Evolutionary conservation across 2,797 vertebrate species (phyloP).

Genomic region (Halcyon badia): DNA sequence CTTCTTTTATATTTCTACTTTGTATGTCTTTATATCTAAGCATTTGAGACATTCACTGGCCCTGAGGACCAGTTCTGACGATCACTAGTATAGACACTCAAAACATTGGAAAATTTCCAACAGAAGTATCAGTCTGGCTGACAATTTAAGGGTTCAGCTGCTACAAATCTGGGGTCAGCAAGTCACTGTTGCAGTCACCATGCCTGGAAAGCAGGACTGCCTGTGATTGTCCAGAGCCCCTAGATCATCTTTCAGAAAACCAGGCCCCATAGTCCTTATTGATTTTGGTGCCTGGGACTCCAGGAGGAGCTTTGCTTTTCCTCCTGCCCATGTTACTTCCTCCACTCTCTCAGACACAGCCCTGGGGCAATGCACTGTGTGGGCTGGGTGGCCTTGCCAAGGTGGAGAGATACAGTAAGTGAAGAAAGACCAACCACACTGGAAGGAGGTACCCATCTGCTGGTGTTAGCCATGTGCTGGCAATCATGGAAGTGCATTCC

Average conservation of each 20-base stretch:
- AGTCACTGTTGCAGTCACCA: neutral
- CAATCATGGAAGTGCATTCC: rapidly evolving
- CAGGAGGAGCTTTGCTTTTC: neutral
- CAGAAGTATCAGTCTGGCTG: neutral
- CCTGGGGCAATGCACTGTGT: rapidly evolving
- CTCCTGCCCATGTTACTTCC: rapidly evolving
- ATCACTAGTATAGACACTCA: neutral
- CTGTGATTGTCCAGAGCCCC: neutral
- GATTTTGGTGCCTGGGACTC: neutral
- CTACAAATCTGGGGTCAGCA: neutral
- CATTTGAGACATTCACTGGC: neutral
- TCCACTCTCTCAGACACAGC: neutral
- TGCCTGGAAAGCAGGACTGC: neutral
- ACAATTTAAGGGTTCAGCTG: neutral
- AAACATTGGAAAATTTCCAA: neutral
- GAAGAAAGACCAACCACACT: neutral
- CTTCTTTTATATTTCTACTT: neutral
- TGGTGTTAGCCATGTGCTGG: rapidly evolving
- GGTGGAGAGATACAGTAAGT: neutral
- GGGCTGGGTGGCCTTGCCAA: neutral
- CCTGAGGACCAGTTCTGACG: neutral
- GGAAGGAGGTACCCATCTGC: neutral
- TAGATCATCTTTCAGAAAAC: neutral
- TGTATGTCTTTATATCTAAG: neutral
- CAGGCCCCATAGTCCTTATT: neutral